phyloP scores from a whole-genome alignment of 2,113 vertebrate species.

The Brachyhypopomus gauderio region DNA sequence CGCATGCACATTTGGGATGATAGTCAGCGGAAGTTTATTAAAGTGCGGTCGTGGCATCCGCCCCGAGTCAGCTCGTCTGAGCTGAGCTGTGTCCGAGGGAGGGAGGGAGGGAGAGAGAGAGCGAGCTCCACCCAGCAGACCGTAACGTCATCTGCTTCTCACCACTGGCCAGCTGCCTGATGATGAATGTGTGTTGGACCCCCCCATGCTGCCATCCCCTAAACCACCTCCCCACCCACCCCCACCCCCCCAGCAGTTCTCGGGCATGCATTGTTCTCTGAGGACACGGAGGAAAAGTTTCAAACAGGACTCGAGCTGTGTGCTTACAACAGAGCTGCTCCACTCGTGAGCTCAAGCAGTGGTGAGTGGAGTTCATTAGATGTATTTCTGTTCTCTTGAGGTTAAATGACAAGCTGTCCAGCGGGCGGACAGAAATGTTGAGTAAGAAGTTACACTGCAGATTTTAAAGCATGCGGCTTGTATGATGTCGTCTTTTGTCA shows the following conservation, averaged over 20 bases:
- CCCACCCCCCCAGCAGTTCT: conserved; percentile 27
- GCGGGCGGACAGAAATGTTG: background rate
- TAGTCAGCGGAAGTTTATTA: conserved; percentile 25
- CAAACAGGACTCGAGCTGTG: conserved; percentile 21
- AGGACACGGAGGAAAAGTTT: conserved; percentile 40
- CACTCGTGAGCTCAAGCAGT: conserved; percentile 17
- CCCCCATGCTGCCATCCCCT: conserved; percentile 2
- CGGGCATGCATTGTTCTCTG: conserved; percentile 53
- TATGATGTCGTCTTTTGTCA: background rate
- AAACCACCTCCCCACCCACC: too few relatives aligned
- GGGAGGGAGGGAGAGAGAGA: background rate
- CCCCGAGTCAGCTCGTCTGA: conserved; percentile 39
- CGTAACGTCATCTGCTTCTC: conserved; percentile 35
- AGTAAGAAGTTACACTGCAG: background rate
- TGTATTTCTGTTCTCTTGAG: conserved; percentile 16
- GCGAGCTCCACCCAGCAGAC: conserved; percentile 39
- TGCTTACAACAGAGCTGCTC: conserved; percentile 8
- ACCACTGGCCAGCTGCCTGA: conserved; percentile 30
- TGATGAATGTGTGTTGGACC: conserved; percentile 47
- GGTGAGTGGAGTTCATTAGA: conserved; percentile 49
- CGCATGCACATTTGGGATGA: conserved; percentile 22
- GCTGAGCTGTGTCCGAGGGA: conserved; percentile 28
- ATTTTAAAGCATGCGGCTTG: background rate
- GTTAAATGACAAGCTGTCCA: background rate
- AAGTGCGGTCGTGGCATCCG: conserved; percentile 35